Evolutionary conservation across 2,888 invertebrate species (phyloP).

Genomic region (Pemphredon lugubris): DNA sequence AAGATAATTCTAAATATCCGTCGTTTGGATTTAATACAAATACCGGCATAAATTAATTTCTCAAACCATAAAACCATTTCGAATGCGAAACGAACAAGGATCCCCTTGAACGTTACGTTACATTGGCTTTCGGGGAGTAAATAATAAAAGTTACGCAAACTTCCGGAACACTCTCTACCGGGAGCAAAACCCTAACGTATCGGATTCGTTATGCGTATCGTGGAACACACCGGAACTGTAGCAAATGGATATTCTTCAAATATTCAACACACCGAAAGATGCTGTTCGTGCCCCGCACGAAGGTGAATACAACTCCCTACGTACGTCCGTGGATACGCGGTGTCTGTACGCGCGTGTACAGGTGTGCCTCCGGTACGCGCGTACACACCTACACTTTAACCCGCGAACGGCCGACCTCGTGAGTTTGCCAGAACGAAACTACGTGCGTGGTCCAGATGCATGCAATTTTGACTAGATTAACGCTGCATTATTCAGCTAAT

Average conservation of each 20-base stretch:
- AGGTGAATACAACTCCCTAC: constrained; percentile 49
- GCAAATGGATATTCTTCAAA: constrained; percentile 63
- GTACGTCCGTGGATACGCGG: constrained; percentile 34
- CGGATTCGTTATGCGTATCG: not conserved
- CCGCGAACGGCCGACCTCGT: constrained; percentile 50
- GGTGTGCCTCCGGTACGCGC: constrained; percentile 16
- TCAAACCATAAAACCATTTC: no score
- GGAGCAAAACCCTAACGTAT: not conserved
- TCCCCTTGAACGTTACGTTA: no score
- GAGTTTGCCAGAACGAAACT: constrained; percentile 71
- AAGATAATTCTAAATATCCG: no score
- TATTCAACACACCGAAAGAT: constrained; percentile 68
- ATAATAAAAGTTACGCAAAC: constrained; percentile 26
- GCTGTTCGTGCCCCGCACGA: constrained; percentile 35
- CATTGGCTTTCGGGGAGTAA: constrained; percentile 18
- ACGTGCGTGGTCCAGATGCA: constrained; percentile 70
- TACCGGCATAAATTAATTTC: no score
- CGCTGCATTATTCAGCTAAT: constrained; percentile 80
- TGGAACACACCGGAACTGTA: constrained; percentile 19
- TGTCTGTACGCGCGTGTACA: constrained; percentile 1
- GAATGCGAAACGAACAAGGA: no score
- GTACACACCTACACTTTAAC: constrained; percentile 43
- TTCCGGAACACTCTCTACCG: constrained; percentile 27
- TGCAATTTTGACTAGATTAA: constrained; percentile 79
- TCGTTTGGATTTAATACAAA: no score